phyloP scores from a whole-genome alignment of 2,888 invertebrate species.

The Spatulosminthurus flaviceps region DNA sequence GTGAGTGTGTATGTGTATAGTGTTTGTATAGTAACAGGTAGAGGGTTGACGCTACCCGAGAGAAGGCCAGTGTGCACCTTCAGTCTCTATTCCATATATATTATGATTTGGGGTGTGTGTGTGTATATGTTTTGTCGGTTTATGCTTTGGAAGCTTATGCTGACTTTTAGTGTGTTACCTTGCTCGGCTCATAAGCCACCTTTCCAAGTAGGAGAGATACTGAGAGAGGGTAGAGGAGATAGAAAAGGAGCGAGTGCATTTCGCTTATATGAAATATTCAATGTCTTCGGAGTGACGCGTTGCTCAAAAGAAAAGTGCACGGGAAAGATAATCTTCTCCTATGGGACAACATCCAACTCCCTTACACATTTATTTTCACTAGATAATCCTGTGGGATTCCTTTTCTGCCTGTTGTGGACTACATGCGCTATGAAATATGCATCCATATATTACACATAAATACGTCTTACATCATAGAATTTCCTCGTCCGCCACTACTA shows the following conservation, averaged over 20 bases:
- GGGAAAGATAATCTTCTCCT: constrained; percentile 63
- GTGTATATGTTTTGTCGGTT: constrained; percentile 28
- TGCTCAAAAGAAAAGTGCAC: constrained; percentile 61
- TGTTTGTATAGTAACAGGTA: background rate
- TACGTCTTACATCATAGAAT: constrained; percentile 41
- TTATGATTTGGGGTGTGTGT: constrained; percentile 31
- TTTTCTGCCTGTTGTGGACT: constrained; percentile 59
- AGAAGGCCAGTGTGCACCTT: background rate
- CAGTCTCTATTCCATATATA: background rate
- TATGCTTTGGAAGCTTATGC: constrained; percentile 22
- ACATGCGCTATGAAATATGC: constrained; percentile 60
- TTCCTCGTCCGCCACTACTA: constrained; percentile 30
- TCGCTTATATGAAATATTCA: constrained; percentile 63
- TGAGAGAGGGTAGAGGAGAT: constrained; percentile 35
- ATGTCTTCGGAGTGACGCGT: constrained; percentile 61
- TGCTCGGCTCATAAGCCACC: background rate
- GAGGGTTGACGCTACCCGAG: background rate
- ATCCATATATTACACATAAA: constrained; percentile 54
- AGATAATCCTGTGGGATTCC: constrained; percentile 62
- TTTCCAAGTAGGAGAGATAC: constrained; percentile 6
- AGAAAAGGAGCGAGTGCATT: constrained; percentile 52
- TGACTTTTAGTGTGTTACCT: constrained; percentile 28
- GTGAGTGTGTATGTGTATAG: background rate
- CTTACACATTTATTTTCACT: constrained; percentile 64
- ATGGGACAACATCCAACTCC: constrained; percentile 62